These are phyloP conservation scores for Brachylomia viminalis DNA, from an alignment of 2,888 invertebrate species.

Conservation along the genomic window DNA sequence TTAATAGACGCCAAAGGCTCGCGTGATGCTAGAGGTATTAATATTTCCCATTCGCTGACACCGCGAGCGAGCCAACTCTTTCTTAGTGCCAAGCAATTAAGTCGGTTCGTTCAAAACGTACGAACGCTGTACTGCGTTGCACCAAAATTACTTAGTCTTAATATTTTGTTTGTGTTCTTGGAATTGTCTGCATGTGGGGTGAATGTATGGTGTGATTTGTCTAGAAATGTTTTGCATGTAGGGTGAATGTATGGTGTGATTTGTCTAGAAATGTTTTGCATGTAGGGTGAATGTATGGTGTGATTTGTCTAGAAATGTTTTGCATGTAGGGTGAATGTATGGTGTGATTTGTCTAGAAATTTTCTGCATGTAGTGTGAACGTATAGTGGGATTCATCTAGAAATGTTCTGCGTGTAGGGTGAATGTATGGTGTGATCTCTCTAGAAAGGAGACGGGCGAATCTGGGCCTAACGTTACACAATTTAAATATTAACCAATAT, in stretches of 20 bases:
- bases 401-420: too few relatives aligned
- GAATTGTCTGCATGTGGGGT: slow-evolving; percentile 29
- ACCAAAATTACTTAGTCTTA: slow-evolving; percentile 45
- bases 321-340: slow-evolving; percentile 10
- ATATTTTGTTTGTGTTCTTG: slow-evolving; percentile 27
- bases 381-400: too few relatives aligned
- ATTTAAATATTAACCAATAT: too few relatives aligned
- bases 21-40: slow-evolving; percentile 64
- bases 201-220: not conserved
- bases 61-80: slow-evolving; percentile 51
- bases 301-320: not conserved
- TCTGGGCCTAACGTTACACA: too few relatives aligned
- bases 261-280: slow-evolving; percentile 15
- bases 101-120: slow-evolving; percentile 55
- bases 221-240: slow-evolving; percentile 14
- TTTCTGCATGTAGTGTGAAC: too few relatives aligned
- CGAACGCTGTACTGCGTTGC: slow-evolving; percentile 51
- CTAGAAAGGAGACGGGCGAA: too few relatives aligned
- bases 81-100: slow-evolving; percentile 59
- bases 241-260: not conserved
- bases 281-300: not conserved
- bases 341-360: not conserved
- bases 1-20: slow-evolving; percentile 56
- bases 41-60: slow-evolving; percentile 66
- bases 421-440: too few relatives aligned